Evolutionary conservation across 2,888 invertebrate species (phyloP).

Genomic region (Arge pagana): DNA sequence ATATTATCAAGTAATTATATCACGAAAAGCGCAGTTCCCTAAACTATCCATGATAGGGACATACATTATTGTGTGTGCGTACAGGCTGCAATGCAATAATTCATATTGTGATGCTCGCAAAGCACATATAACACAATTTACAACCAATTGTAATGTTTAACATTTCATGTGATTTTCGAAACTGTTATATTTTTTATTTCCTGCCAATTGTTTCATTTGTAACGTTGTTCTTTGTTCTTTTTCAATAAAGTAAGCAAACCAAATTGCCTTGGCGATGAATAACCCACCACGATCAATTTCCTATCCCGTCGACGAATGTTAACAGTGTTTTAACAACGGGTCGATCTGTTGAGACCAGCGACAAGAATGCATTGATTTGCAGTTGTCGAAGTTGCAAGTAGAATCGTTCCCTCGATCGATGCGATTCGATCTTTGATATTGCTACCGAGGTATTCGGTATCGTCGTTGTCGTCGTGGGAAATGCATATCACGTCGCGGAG

Average conservation of each 20-base stretch:
- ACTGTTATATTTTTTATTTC: constrained; percentile 58
- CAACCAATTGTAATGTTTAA: constrained; percentile 51
- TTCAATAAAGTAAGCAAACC: constrained; percentile 56
- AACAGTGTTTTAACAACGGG: too few relatives aligned
- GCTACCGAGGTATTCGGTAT: too few relatives aligned
- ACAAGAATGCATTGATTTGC: too few relatives aligned
- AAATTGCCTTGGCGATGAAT: too few relatives aligned
- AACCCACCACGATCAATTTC: too few relatives aligned
- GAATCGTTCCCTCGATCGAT: too few relatives aligned
- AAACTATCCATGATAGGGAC: constrained; percentile 42
- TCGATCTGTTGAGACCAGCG: too few relatives aligned
- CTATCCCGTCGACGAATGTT: too few relatives aligned
- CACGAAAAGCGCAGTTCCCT: constrained; percentile 41
- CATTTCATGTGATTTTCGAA: constrained; percentile 58
- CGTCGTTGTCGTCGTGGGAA: too few relatives aligned
- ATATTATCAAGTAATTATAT: constrained; percentile 42
- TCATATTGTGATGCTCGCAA: constrained; percentile 56
- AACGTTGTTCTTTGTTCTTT: constrained; percentile 58
- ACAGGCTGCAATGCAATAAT: constrained; percentile 56
- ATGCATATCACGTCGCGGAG: too few relatives aligned
- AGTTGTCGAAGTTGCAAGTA: too few relatives aligned
- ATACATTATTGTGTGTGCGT: constrained; percentile 52
- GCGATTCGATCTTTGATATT: too few relatives aligned
- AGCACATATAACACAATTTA: constrained; percentile 50
- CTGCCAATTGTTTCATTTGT: constrained; percentile 57